Base-by-base conservation (phyloP, 2,113 vertebrate genomes). In the Syngnathus floridae region DNA sequence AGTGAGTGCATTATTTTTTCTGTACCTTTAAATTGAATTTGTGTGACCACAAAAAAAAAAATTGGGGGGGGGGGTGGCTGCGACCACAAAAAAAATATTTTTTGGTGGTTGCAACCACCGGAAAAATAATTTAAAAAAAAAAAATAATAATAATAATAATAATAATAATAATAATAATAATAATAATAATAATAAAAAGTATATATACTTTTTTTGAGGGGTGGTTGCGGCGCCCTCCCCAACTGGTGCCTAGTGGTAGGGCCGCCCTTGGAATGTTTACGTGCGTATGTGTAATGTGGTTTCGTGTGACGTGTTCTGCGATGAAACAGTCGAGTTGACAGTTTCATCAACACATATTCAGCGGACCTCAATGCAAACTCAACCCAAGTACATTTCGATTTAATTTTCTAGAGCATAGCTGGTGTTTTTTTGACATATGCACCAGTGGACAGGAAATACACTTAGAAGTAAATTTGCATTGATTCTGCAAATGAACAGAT, bases 401-500 rank as follows among this genome's bases (percentile, higher is more conserved):
- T 56, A 16, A 56, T 26, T 55, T 51, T 55, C 22, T 13, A 22
- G 2, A 10, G 16, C 16, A 10, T 7, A 36, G 55, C 57, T 38
- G n/a, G 36, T 22, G 57, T 40, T 37, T 40, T 60, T 40, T 21
- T 41, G 19, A 61, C 59, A 43, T 22, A 14, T 22, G 38, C 57
- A n/a, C 38, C 59, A 41, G 21, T 43, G 13, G 38, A 22, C 59
- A 61, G 38, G 40, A 61, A 61, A 14, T 31, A 31, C 26, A 31
- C 3, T 48, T 37, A 65, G 78, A 90, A 87, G 72, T 69, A 80
- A 60, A 83, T 77, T 59, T 62, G 72, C 59, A 61, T 43, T 41
- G 58, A 74, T 74, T 67, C 87, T 86, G 70, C 66, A 84, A 88
- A 85, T 82, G 54, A 86, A 66, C 22, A 51, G 65, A 49, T 6